Percentiles rank a stretch among this genome's conserved stretches.
These are phyloP conservation scores for Champsocephalus gunnari DNA, from an alignment of 2,797 vertebrate species.

Conservation along the genomic window DNA sequence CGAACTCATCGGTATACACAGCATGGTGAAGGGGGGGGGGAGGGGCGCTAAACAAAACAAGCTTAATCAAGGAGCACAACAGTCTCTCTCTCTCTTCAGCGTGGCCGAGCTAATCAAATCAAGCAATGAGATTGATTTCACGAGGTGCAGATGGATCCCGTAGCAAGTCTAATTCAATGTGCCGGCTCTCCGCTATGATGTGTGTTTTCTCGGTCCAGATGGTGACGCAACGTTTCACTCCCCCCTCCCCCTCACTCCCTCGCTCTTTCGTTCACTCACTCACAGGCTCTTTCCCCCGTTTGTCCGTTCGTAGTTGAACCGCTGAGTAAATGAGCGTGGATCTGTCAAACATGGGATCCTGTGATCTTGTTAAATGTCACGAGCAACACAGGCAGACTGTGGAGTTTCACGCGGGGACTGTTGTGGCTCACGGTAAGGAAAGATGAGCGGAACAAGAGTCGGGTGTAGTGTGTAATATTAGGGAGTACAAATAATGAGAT, in stretches of 20 bases:
- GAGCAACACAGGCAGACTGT: slow-evolving; percentile 45
- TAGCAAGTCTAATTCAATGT: slow-evolving; percentile 80
- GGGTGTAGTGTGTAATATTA: neutral
- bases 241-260: neutral
- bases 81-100: slow-evolving; percentile 75
- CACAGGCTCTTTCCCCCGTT: neutral
- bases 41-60: slow-evolving; percentile 68
- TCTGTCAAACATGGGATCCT: slow-evolving; percentile 73
- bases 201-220: slow-evolving; percentile 85
- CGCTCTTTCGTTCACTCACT: slow-evolving; percentile 44
- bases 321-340: slow-evolving; percentile 62
- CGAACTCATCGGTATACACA: slow-evolving; percentile 68
- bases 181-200: slow-evolving; percentile 74
- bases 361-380: slow-evolving; percentile 76
- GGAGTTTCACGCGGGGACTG: slow-evolving; percentile 6
- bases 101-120: slow-evolving; percentile 83
- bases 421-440: slow-evolving; percentile 8
- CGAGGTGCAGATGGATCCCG: slow-evolving; percentile 84
- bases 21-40: slow-evolving; percentile 54
- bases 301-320: slow-evolving; percentile 39
- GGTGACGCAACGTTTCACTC: slow-evolving; percentile 71
- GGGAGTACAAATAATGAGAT: neutral
- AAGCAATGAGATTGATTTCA: slow-evolving; percentile 83
- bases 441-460: neutral
- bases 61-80: slow-evolving; percentile 81